Evolutionary conservation across 2,888 invertebrate genomes (phyloP), one percentile per base, ranked within the genome.

Genomic region (Pristionchus mayeri): DNA sequence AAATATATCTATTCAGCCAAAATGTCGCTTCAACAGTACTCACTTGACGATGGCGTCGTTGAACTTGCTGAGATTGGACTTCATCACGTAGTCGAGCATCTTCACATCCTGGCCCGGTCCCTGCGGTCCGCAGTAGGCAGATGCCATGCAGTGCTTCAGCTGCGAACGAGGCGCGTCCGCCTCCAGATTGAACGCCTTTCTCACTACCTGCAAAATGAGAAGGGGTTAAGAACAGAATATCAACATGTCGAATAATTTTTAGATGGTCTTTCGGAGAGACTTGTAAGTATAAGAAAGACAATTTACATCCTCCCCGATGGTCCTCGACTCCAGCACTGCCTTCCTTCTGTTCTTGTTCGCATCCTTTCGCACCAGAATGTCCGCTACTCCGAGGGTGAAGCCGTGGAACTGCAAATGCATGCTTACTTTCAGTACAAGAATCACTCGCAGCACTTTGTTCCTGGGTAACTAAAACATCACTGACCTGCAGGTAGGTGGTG

Each of bases 331-430:
- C 54, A 87, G n/a, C 18, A 93, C 90, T 9, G 93, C 89, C 48
- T 91, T 89, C 52, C 88, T 88, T 52, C 98, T 95, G 89, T 95
- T 95, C 37, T 94, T 93, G 93, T 98, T 95, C 0, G 96, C 96
- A 90, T 93, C 94, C 0, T 94, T 92, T 0, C 95, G 94, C 0
- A 98, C 96, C 21, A 98, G 94, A 94, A 99, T 98, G 93, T 99
- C 99, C 92, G 96, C 95, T 0, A 98, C 96, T 48, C 98, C 98
- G 34, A 99, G 94, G 0, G 98, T 97, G 92, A 99, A 99, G 4
- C 98, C 98, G 91, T 96, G 92, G 85, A 88, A 95, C 93, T 92
- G 76, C 83, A 90, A 63, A 40, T 13, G 44, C 44, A 44, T 9
- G 6, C 6, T 13, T 44, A 44, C 13, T 44, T 44, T 44, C 44